Percentiles rank a stretch among this genome's conserved stretches.
Conservation (phyloP, 2,797 vertebrate species). For the Eulemur coronatus region DNA sequence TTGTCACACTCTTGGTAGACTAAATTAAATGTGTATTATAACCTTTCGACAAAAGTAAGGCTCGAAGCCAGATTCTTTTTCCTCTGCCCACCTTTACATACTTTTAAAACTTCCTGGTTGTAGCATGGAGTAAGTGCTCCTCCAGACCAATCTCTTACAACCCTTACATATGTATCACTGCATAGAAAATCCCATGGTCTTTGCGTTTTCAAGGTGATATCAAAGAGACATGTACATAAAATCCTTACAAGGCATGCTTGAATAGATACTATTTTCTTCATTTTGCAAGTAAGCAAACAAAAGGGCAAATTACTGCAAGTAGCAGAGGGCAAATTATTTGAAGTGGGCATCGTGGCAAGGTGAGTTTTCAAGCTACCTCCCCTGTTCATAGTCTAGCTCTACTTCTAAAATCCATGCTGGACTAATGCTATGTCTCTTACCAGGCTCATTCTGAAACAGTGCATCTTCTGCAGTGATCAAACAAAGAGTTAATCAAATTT, state of each 20-base stretch:
- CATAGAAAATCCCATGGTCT: neutral
- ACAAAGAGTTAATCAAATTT: neutral
- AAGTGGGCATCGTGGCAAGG: neutral
- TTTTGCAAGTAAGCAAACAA: neutral
- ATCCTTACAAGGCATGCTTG: neutral
- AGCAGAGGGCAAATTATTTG: neutral
- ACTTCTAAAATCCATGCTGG: neutral
- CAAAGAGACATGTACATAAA: neutral
- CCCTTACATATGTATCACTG: neutral
- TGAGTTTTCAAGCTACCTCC: neutral
- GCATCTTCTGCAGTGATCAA: neutral
- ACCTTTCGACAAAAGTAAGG: neutral
- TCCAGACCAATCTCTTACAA: neutral
- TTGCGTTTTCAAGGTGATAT: neutral
- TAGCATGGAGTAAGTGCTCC: neutral
- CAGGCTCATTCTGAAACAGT: neutral
- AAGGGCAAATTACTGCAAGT: neutral
- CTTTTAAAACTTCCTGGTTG: neutral
- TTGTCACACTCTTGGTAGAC: neutral
- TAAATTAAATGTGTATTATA: neutral
- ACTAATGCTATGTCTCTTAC: neutral
- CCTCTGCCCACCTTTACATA: neutral
- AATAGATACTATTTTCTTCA: neutral
- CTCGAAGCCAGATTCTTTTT: neutral
- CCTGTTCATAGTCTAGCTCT: neutral